Evolutionary conservation across 2,888 invertebrate species (phyloP), one percentile per base, ranked within the genome.

Genomic region (Apamea sordens): DNA sequence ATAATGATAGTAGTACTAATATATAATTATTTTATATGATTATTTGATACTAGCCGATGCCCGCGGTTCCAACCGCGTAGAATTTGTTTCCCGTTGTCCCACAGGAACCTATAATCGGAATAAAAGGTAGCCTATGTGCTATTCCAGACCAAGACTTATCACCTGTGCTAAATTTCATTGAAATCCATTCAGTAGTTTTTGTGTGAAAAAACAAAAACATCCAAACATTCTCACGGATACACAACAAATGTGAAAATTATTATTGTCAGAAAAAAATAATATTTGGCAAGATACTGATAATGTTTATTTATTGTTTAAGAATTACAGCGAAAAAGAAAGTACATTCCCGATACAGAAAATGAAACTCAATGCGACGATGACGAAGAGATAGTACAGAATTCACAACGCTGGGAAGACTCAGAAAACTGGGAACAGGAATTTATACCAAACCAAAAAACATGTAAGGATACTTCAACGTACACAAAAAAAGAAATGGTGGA

Each of bases 331-430:
- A 85, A 85, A 83, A 83, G 79, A 81, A 84, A 83, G 73, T 86
- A 86, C 73, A 84, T 86, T 81, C 82, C 84, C 72, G 82, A 86
- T 71, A 79, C 84, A 86, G 82, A 86, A 84, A 77, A 64, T 81
- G 84, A 84, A 81, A 86, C 82, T 82, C 82, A 86, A 82, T 84
- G 86, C 84, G 82, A 84, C 76, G 82, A 86, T 73, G 86, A 86
- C 77, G 84, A 86, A 68, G 69, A 75, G 69, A 79, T 81, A 73
- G 80, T 77, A 70, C 73, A 80, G 76, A 83, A 80, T 83, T 82
- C 82, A 76, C 82, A 82, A 85, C 63, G 76, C 76, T 80, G 79
- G 80, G 77, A 85, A 82, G 76, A 80, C 78, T 78, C 76, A 76
- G 84, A 82, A 78, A 70, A 80, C 77, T 80, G 76, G 82, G 82